These are phyloP conservation scores for Lophius piscatorius DNA, from an alignment of 2,113 vertebrate species.

Conservation along the genomic window DNA sequence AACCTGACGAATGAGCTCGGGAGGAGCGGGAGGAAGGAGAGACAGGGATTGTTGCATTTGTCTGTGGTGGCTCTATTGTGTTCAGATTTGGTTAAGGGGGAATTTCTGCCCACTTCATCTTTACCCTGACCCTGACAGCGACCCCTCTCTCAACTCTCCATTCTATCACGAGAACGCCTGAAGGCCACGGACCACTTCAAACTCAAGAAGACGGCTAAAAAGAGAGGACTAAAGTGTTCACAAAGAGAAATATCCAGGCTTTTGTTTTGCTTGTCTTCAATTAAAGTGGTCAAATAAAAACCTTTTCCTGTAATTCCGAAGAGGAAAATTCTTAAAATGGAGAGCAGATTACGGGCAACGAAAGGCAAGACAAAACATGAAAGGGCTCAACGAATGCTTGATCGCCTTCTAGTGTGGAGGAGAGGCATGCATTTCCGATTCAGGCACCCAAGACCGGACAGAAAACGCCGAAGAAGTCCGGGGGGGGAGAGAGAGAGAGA, in stretches of 20 bases:
- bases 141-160: constrained; percentile 64
- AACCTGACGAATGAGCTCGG: constrained; percentile 25
- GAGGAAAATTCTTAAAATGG: constrained; percentile 28
- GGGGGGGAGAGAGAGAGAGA: constrained; percentile 1
- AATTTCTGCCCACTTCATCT: constrained; percentile 75
- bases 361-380: constrained; percentile 35
- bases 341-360: constrained; percentile 51
- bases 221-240: constrained; percentile 20
- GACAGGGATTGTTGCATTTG: constrained; percentile 43
- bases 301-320: constrained; percentile 59
- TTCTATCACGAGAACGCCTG: constrained; percentile 64
- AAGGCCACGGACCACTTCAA: constrained; percentile 54
- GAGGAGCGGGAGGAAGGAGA: constrained; percentile 23
- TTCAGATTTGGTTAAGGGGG: constrained; percentile 65
- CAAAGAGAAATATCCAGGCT: no score
- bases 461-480: constrained; percentile 13
- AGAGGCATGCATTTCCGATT: constrained; percentile 58
- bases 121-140: constrained; percentile 73
- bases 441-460: constrained; percentile 43
- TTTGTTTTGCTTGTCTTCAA: no score
- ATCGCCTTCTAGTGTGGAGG: constrained; percentile 48
- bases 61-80: constrained; percentile 56
- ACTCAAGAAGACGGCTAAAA: constrained; percentile 34
- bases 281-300: constrained; percentile 65
- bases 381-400: constrained; percentile 20